Percentiles rank a stretch among this genome's conserved stretches.
phyloP scores from a whole-genome alignment of 2,797 vertebrate genomes.

The Bradypodion ventrale region DNA sequence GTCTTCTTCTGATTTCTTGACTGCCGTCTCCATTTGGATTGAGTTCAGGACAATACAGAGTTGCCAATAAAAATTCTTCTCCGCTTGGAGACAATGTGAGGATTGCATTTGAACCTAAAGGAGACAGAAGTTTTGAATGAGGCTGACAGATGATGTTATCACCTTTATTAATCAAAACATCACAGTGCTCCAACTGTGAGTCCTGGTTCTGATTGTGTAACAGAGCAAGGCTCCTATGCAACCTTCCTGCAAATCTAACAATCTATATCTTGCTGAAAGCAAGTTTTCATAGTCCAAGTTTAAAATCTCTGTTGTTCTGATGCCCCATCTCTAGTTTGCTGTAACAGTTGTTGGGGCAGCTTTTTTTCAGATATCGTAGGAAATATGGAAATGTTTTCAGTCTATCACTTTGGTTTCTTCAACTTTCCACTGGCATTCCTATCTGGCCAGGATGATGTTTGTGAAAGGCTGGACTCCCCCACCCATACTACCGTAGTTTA shows the following conservation, averaged over 20 bases:
- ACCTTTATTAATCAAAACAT: not conserved
- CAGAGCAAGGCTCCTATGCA: not conserved
- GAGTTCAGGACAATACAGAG: too few species aligned
- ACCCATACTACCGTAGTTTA: not conserved
- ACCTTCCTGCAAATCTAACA: not conserved
- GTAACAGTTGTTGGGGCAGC: not conserved
- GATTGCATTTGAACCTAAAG: not conserved
- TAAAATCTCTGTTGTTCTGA: not conserved
- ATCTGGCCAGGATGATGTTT: not conserved
- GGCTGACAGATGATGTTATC: not conserved
- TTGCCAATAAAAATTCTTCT: too few species aligned
- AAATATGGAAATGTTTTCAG: not conserved
- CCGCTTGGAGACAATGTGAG: not conserved
- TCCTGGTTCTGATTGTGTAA: not conserved
- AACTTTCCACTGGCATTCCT: not conserved
- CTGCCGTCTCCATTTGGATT: too few species aligned
- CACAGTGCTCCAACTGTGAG: not conserved
- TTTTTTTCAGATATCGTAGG: too few species aligned
- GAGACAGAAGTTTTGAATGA: not conserved
- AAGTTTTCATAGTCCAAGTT: too few species aligned
- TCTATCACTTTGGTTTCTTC: not conserved
- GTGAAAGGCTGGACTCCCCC: not conserved
- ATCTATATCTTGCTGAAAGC: not conserved
- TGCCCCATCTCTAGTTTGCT: not conserved
- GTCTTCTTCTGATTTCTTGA: too few species aligned